These are phyloP conservation scores for Centroberyx gerrardi DNA, from an alignment of 2,797 vertebrate genomes.

Conservation along the genomic window DNA sequence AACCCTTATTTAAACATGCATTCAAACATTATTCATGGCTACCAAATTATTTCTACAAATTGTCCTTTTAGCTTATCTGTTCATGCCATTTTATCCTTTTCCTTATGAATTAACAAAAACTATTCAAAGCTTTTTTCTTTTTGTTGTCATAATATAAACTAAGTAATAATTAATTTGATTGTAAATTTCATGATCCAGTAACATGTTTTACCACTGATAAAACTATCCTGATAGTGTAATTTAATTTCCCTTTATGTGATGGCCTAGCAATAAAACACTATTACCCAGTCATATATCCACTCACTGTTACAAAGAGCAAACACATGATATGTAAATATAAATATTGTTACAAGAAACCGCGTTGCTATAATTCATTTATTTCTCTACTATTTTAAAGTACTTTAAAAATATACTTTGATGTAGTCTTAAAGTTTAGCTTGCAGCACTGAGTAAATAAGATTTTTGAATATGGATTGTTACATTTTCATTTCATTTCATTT, in stretches of 20 bases:
- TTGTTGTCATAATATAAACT: slow-evolving; percentile 30
- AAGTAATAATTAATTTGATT: slow-evolving; percentile 15
- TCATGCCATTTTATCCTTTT: too few relatives aligned
- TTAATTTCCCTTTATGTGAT: slow-evolving; percentile 70
- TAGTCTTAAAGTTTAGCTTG: not conserved
- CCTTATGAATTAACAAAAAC: too few relatives aligned
- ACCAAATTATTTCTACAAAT: not conserved
- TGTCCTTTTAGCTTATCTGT: too few relatives aligned
- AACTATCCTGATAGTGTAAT: slow-evolving; percentile 42
- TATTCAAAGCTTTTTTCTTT: slow-evolving; percentile 2
- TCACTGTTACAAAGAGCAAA: slow-evolving; percentile 46
- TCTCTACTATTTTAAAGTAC: not conserved
- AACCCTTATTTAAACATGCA: not conserved
- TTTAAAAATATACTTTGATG: not conserved
- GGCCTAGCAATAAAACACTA: slow-evolving; percentile 62
- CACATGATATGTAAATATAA: slow-evolving; percentile 45
- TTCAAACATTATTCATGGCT: slow-evolving; percentile 1
- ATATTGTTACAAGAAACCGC: slow-evolving; percentile 11
- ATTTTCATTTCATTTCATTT: too few relatives aligned
- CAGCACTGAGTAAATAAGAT: not conserved
- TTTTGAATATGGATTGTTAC: not conserved
- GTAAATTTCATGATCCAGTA: slow-evolving; percentile 34
- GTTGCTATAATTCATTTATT: slow-evolving; percentile 16
- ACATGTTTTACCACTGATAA: slow-evolving; percentile 43
- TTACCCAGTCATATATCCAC: slow-evolving; percentile 46